phyloP scores from a whole-genome alignment of 30 jellyfish, hydroid and myxozoan species.

The Hydra vulgaris region DNA sequence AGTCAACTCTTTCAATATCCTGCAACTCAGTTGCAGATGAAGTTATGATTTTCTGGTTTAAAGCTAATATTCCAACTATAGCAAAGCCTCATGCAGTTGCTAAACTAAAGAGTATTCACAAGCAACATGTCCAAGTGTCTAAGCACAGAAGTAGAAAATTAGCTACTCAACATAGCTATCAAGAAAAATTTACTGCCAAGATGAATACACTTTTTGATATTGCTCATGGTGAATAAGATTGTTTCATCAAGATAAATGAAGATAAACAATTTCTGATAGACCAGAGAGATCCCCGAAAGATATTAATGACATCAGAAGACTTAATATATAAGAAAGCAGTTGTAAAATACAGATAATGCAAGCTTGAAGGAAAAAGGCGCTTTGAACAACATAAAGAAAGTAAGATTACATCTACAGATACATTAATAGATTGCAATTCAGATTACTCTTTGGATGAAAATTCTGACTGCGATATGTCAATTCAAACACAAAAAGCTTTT shows the following conservation, averaged over 20 bases:
- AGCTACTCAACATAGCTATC: background rate
- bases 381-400: background rate
- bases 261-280: background rate
- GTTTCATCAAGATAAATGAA: background rate
- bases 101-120: background rate
- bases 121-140: background rate
- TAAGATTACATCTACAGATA: background rate
- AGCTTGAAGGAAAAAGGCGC: background rate
- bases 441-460: background rate
- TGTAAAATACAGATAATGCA: background rate
- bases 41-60: background rate
- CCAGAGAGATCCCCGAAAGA: background rate
- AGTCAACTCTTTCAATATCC: background rate
- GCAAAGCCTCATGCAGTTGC: background rate
- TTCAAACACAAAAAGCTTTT: background rate
- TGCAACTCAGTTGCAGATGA: background rate
- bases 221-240: background rate
- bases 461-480: background rate
- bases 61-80: background rate
- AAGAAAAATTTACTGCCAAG: background rate
- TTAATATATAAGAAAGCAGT: background rate
- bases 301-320: background rate
- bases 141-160: background rate
- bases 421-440: background rate
- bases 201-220: background rate